phyloP scores from a whole-genome alignment of 2,888 invertebrate genomes.

The Strigamia maritima region DNA sequence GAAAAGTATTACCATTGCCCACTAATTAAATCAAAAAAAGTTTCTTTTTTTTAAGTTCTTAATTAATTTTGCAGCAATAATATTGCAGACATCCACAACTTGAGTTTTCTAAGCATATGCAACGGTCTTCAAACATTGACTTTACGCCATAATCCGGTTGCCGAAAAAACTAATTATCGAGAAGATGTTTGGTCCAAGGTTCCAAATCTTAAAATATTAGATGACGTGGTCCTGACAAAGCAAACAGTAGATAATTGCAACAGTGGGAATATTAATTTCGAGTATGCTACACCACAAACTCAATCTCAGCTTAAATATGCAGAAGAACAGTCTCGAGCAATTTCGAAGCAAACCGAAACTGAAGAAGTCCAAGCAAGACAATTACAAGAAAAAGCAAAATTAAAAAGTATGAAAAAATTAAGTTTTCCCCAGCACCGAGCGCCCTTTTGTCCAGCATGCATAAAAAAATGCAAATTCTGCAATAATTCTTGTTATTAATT shows the following conservation, averaged over 20 bases:
- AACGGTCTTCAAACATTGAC: neutral
- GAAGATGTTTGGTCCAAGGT: neutral
- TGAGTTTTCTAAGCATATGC: conserved; percentile 1
- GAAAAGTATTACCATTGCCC: neutral
- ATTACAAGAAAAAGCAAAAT: neutral
- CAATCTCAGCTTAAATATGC: neutral
- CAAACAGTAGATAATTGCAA: neutral
- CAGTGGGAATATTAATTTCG: neutral
- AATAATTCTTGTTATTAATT: too few species aligned
- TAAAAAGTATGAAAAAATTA: neutral
- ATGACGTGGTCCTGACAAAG: neutral
- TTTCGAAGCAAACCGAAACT: neutral
- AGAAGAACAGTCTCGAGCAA: neutral
- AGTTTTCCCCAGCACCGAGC: too few species aligned
- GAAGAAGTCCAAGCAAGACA: neutral
- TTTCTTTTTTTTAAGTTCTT: neutral
- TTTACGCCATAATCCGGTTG: neutral
- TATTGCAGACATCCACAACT: neutral
- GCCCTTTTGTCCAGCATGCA: too few species aligned
- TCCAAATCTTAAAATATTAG: neutral
- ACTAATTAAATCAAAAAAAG: neutral
- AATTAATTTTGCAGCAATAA: neutral
- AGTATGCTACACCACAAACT: neutral
- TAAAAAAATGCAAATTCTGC: too few species aligned
- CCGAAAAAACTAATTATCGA: neutral